Conservation (phyloP, 92 coral and sea anemone species). For the Plumapathes pennacea region DNA sequence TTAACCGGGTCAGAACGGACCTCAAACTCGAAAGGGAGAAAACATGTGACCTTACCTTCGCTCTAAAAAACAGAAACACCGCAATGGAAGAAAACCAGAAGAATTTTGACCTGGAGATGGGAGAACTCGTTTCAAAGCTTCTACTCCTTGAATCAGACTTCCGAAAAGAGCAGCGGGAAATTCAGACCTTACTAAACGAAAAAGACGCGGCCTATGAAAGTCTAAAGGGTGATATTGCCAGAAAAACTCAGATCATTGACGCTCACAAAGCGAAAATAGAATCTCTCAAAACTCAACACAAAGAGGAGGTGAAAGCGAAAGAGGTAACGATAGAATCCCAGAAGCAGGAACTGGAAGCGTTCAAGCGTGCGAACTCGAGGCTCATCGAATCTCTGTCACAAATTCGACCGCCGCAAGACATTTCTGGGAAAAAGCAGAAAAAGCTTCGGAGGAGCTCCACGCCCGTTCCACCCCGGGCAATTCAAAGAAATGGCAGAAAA, state of each 20-base stretch:
- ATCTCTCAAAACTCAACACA: slow-evolving; percentile 22
- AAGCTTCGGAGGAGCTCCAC: slow-evolving; percentile 13
- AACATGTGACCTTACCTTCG: slow-evolving; percentile 50
- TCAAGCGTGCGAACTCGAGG: slow-evolving; percentile 61
- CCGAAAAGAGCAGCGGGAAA: slow-evolving; percentile 67
- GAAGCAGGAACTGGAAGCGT: slow-evolving; percentile 60
- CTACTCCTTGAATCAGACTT: slow-evolving; percentile 64
- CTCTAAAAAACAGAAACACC: slow-evolving; percentile 55
- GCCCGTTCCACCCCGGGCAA: slow-evolving; percentile 21
- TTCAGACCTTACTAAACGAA: slow-evolving; percentile 24
- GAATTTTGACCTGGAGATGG: slow-evolving; percentile 67
- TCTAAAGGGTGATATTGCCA: slow-evolving; percentile 29
- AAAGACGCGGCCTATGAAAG: slow-evolving; percentile 59
- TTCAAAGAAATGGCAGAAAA: slow-evolving; percentile 16
- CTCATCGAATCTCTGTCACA: slow-evolving; percentile 68
- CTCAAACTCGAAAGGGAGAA: slow-evolving; percentile 54
- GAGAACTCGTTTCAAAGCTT: slow-evolving; percentile 54
- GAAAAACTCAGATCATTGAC: slow-evolving; percentile 38
- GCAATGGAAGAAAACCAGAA: slow-evolving; percentile 35
- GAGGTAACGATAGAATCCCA: slow-evolving; percentile 55
- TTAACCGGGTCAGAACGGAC: slow-evolving; percentile 45
- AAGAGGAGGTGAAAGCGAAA: slow-evolving; percentile 28
- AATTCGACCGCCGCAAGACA: slow-evolving; percentile 25
- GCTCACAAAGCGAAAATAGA: slow-evolving; percentile 41
- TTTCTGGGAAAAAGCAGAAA: neutral